Conservation (phyloP, 2,888 invertebrate genomes). For the Eilema griseolum region DNA sequence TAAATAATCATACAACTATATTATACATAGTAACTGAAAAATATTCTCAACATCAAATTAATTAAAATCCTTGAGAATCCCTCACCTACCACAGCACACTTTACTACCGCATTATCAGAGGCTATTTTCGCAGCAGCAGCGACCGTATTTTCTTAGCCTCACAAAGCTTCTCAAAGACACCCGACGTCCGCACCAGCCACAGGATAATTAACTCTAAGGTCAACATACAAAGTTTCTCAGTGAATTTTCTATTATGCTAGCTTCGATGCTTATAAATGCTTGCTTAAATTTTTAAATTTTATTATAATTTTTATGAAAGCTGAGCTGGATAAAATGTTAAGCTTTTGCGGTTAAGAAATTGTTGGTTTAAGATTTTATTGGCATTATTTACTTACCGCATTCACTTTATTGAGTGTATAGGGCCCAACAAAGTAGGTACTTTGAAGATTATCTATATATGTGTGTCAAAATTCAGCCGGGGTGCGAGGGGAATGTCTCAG, state of each 20-base stretch:
- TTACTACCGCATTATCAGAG: constrained; percentile 12
- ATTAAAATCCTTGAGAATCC: constrained; percentile 20
- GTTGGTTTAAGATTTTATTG: background rate
- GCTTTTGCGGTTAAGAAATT: too few relatives aligned
- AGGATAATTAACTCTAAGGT: constrained; percentile 44
- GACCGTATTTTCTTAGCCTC: constrained; percentile 16
- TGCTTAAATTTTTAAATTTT: constrained; percentile 4
- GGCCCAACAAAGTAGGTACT: too few relatives aligned
- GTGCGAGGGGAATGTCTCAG: too few relatives aligned
- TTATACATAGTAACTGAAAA: background rate
- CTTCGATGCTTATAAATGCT: constrained; percentile 6
- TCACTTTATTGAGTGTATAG: too few relatives aligned
- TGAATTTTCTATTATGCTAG: constrained; percentile 17
- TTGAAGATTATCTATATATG: too few relatives aligned
- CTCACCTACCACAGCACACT: constrained; percentile 10
- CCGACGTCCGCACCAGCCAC: constrained; percentile 25
- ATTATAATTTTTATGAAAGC: background rate
- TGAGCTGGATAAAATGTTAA: background rate
- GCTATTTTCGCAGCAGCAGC: constrained; percentile 22
- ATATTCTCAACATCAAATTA: background rate
- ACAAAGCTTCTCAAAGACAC: constrained; percentile 38
- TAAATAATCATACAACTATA: too few relatives aligned
- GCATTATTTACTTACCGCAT: background rate
- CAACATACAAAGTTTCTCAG: constrained; percentile 23
- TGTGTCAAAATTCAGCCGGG: too few relatives aligned